A percentile compares a stretch with the other conserved stretches of the same genome.
phyloP scores from a whole-genome alignment of 2,797 vertebrate genomes.

The Neosilurus hyrtlii region DNA sequence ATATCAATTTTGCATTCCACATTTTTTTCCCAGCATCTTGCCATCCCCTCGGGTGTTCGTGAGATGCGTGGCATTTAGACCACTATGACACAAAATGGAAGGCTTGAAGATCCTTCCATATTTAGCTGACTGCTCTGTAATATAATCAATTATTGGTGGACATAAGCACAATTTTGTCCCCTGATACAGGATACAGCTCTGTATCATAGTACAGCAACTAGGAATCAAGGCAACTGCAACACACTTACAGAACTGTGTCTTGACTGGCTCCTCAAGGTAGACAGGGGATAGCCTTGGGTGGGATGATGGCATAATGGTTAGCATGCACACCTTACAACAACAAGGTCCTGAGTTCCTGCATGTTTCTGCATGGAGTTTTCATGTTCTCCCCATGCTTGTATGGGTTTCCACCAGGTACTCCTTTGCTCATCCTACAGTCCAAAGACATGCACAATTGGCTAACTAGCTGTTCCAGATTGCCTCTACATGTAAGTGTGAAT shows the following conservation, averaged over 20 bases:
- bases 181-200: not conserved
- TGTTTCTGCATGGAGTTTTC: too few relatives aligned
- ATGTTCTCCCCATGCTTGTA: too few relatives aligned
- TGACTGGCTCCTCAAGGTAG: not conserved
- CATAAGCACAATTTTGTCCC: not conserved
- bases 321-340: too few relatives aligned
- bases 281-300: not conserved
- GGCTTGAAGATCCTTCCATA: not conserved
- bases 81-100: too few relatives aligned
- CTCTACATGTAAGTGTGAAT: too few relatives aligned
- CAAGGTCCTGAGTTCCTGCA: too few relatives aligned
- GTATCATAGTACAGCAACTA: not conserved
- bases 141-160: not conserved
- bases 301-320: too few relatives aligned
- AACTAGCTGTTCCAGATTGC: too few relatives aligned
- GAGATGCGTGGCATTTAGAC: not conserved
- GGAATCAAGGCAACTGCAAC: not conserved
- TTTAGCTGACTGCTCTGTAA: not conserved
- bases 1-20: not conserved
- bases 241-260: not conserved
- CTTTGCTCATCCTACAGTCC: too few relatives aligned
- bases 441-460: too few relatives aligned
- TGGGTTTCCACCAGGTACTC: too few relatives aligned
- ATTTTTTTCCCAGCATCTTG: not conserved
- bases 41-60: not conserved